Base-by-base conservation (phyloP, 1,140 invertebrate species). In the Hylaeus anthracinus region DNA sequence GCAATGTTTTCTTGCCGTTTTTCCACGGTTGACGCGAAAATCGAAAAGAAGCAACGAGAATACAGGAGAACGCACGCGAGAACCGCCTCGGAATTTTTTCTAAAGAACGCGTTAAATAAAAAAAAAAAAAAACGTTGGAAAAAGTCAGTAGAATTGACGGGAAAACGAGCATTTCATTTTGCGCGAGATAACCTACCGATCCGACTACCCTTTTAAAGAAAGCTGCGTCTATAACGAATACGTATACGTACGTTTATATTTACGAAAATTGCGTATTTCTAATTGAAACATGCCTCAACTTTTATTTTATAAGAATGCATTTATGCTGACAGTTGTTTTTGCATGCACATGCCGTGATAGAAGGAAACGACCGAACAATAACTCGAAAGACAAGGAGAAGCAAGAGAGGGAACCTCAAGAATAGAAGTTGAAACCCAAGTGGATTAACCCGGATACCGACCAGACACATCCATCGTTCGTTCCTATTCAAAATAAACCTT, bases 351-450 rank as follows among this genome's bases (percentile, higher is more conserved):
- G 9, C 51, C 53, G 5, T 6, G 26, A n/a, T 6, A 5, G 10
- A 51, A 61, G 43, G 58, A 63, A 72, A 43, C 48, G 26, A 45
- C 53, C 14, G 37, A 6, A 79, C 72, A 84, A 71, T 75, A 61
- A 56, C 66, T n/a, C 12, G n/a, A n/a, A 58, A 58, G 45, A 15
- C 9, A 70, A 45, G 8, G 63, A 12, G 10, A 58, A 41, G 14
- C 43, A n/a, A n/a, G 64, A 74, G 71, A 79, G 66, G 15, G 39
- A 72, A 10, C 74, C 45, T 72, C 51, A 73, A 73, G 77, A 79
- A 79, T 79, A 79, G 77, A 73, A 79, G 73, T 79, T 65, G 70
- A 79, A 72, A 61, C 71, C 77, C 58, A 73, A 79, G 77, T 73
- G 77, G 70, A 79, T 79, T 79, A 79, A 79, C 77, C 77, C 71